These are phyloP conservation scores for Chrysolina oricalcia DNA, from an alignment of 2,888 invertebrate genomes.

Conservation along the genomic window DNA sequence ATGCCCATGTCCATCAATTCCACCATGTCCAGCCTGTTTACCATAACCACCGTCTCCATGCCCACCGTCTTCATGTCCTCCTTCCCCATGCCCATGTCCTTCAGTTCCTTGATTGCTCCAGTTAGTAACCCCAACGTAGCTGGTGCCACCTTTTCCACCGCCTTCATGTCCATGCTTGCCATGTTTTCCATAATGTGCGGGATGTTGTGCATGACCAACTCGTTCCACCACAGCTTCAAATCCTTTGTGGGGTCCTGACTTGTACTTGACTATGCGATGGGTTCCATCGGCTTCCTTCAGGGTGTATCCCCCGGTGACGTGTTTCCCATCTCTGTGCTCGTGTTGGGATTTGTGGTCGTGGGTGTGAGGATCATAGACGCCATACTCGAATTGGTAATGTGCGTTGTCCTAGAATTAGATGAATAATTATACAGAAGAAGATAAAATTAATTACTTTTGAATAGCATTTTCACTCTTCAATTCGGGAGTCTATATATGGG, in stretches of 20 bases:
- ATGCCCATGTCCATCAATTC: not conserved
- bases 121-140: constrained; percentile 53
- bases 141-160: not conserved
- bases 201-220: constrained; percentile 60
- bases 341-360: constrained; percentile 66
- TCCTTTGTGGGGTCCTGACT: constrained; percentile 51
- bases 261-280: constrained; percentile 68
- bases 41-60: not conserved
- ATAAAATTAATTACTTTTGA: too few species aligned
- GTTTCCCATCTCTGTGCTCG: constrained; percentile 61
- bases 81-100: not conserved
- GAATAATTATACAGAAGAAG: not conserved
- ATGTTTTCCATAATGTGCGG: constrained; percentile 56
- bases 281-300: constrained; percentile 69
- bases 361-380: constrained; percentile 68
- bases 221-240: constrained; percentile 59
- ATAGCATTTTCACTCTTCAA: too few species aligned
- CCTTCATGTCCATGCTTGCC: not conserved
- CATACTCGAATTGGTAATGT: constrained; percentile 68
- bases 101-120: constrained; percentile 48
- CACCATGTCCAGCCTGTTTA: not conserved
- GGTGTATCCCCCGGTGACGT: constrained; percentile 67
- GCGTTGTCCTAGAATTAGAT: constrained; percentile 43
- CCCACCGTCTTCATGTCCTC: not conserved
- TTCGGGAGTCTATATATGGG: too few species aligned